Conservation (phyloP, 1,140 invertebrate species). For the Drosophila auraria region DNA sequence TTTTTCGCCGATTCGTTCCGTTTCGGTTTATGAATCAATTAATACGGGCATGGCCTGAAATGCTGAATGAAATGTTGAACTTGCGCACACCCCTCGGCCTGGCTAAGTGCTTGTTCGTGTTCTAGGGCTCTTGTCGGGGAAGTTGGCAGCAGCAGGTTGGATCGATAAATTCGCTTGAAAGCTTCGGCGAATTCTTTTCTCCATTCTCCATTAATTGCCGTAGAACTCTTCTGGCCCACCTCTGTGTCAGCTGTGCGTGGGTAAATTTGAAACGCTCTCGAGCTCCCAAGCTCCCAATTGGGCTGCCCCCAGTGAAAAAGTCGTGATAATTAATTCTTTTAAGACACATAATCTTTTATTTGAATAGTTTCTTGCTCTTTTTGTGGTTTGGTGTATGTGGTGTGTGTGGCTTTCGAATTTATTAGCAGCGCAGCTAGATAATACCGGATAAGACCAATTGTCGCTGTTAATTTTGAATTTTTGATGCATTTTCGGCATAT, state of each 20-base stretch:
- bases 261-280: slow-evolving; percentile 44
- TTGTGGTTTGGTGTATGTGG: slow-evolving; percentile 48
- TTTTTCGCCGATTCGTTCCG: slow-evolving; percentile 28
- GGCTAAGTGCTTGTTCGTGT: slow-evolving; percentile 66
- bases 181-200: background rate
- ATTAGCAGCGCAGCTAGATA: slow-evolving; percentile 61
- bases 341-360: slow-evolving; percentile 84
- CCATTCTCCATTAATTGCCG: background rate
- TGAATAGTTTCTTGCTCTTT: slow-evolving; percentile 70
- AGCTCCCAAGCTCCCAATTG: slow-evolving; percentile 41
- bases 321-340: slow-evolving; percentile 70
- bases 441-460: slow-evolving; percentile 53
- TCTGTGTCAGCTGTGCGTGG: slow-evolving; percentile 45
- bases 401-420: slow-evolving; percentile 33
- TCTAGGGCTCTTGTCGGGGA: slow-evolving; percentile 59
- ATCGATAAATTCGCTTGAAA: slow-evolving; percentile 28
- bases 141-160: slow-evolving; percentile 47
- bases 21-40: slow-evolving; percentile 75
- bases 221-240: slow-evolving; percentile 40
- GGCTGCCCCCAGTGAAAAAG: slow-evolving; percentile 57
- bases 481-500: slow-evolving; percentile 29
- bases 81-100: slow-evolving; percentile 39
- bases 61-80: slow-evolving; percentile 65
- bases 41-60: slow-evolving; percentile 51
- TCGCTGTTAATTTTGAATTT: slow-evolving; percentile 41